phyloP scores from a whole-genome alignment of 2,888 invertebrate genomes.

The Meliscaeva auricollis region DNA sequence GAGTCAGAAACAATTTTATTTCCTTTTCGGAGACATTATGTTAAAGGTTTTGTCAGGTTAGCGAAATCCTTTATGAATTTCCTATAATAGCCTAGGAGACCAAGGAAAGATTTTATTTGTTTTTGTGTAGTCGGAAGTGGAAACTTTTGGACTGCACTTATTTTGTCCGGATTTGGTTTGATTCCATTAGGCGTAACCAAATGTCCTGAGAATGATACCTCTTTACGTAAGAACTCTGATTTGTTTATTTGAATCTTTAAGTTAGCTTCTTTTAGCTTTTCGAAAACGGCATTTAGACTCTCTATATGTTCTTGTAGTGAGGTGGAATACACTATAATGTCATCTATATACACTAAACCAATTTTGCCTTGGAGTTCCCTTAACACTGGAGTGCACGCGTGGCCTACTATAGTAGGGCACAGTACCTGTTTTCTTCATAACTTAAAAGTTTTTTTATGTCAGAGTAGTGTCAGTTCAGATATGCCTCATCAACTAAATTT shows the following conservation, averaged over 20 bases:
- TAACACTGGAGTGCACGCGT: no score
- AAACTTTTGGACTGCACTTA: slow-evolving; percentile 65
- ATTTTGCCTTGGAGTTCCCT: slow-evolving; percentile 74
- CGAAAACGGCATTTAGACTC: slow-evolving; percentile 76
- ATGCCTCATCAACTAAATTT: no score
- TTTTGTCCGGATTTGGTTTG: slow-evolving; percentile 77
- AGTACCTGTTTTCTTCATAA: no score
- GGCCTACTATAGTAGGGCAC: no score
- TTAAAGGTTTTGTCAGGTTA: slow-evolving; percentile 65
- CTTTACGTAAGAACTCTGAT: slow-evolving; percentile 77
- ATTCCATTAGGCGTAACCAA: slow-evolving; percentile 76
- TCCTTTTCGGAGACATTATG: slow-evolving; percentile 49
- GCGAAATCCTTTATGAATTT: slow-evolving; percentile 73
- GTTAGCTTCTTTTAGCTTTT: slow-evolving; percentile 72
- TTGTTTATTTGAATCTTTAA: slow-evolving; percentile 78
- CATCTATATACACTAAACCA: slow-evolving; percentile 77
- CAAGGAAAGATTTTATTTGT: slow-evolving; percentile 53
- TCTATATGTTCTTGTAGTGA: slow-evolving; percentile 78
- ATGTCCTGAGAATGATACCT: slow-evolving; percentile 79
- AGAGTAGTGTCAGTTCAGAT: no score
- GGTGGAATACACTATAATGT: slow-evolving; percentile 78
- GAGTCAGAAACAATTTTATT: slow-evolving; percentile 23
- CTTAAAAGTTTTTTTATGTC: no score
- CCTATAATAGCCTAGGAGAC: slow-evolving; percentile 72
- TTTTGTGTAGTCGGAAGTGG: slow-evolving; percentile 69